phyloP scores from a whole-genome alignment of 35 echinoderm and acorn worm species.

The Chiridota heheva region DNA sequence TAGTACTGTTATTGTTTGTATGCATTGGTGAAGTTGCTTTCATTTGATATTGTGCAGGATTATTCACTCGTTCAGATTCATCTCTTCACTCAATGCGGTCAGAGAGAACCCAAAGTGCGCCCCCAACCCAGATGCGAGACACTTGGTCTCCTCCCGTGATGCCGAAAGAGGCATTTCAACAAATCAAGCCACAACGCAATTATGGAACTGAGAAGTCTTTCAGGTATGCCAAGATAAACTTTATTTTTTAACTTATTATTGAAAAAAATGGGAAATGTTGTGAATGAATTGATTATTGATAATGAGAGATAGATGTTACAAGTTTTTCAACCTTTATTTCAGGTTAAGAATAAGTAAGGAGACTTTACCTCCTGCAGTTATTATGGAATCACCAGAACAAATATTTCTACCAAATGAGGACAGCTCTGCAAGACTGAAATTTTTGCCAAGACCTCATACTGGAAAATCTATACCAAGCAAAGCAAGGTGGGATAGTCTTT shows the following conservation, averaged over 20 bases:
- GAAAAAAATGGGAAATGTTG: neutral
- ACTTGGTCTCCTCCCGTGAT: neutral
- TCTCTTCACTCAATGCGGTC: neutral
- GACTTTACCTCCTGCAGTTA: neutral
- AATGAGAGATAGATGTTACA: neutral
- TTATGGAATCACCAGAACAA: neutral
- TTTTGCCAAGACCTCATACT: conserved; percentile 50
- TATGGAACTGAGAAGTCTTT: conserved; percentile 10
- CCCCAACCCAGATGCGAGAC: neutral
- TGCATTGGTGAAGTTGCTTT: neutral
- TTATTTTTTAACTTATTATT: neutral
- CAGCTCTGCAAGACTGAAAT: conserved; percentile 14
- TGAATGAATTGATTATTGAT: neutral
- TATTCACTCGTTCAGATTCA: neutral
- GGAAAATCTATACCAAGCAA: conserved; percentile 83
- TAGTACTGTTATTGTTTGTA: too few relatives aligned
- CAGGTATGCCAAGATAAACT: conserved; percentile 8
- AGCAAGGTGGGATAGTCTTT: conserved; percentile 45
- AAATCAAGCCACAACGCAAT: neutral
- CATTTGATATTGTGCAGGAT: neutral
- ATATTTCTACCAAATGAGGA: conserved; percentile 16
- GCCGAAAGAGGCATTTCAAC: neutral
- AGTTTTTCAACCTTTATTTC: neutral
- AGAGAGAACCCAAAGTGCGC: neutral
- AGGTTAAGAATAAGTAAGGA: conserved; percentile 50